Conservation (phyloP, 2,797 vertebrate species). For the Loriculus beryllinus region DNA sequence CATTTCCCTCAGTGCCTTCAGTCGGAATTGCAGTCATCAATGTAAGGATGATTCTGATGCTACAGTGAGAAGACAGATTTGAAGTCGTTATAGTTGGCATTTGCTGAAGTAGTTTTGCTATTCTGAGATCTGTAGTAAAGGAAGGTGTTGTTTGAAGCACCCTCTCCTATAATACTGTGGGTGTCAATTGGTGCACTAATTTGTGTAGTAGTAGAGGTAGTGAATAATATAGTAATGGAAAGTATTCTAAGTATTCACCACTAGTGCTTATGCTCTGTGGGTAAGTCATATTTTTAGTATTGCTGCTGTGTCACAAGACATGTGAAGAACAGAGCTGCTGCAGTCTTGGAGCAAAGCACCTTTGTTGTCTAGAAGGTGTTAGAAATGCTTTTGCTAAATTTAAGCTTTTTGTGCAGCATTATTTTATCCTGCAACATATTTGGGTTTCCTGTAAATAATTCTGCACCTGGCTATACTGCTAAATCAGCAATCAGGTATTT, state of each 20-base stretch:
- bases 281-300: neutral
- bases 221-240: neutral
- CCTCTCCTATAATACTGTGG: neutral
- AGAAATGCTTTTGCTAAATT: neutral
- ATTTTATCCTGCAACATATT: neutral
- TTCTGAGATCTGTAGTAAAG: neutral
- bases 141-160: neutral
- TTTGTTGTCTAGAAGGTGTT: neutral
- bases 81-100: accelerated
- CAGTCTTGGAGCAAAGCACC: neutral
- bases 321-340: neutral
- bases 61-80: neutral
- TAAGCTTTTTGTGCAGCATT: neutral
- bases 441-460: neutral
- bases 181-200: neutral
- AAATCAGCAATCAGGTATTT: neutral
- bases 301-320: neutral
- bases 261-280: neutral
- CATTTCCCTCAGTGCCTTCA: neutral
- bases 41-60: neutral
- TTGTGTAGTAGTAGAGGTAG: neutral
- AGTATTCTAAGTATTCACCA: neutral
- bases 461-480: neutral
- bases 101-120: neutral
- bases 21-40: neutral